A percentile compares a stretch with the other conserved stretches of the same genome.
phyloP scores from a whole-genome alignment of 2,797 vertebrate species.

The Trematomus bernacchii region DNA sequence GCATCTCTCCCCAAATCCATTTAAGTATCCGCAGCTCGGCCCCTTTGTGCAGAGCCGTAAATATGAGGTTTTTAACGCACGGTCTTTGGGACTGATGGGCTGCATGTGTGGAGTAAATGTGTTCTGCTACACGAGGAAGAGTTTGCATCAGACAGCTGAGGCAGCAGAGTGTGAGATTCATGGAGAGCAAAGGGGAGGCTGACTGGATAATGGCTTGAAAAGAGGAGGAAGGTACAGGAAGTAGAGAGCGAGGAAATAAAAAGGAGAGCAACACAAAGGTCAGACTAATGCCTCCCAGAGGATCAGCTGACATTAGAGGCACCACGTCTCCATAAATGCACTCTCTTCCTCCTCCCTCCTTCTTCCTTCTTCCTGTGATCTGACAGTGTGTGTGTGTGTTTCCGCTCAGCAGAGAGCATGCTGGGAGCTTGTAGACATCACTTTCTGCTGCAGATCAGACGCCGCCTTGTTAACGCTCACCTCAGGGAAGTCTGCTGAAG shows the following conservation, averaged over 20 bases:
- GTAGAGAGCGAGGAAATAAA: conserved; percentile 14
- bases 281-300: conserved; percentile 81
- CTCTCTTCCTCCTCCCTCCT: conserved; percentile 40
- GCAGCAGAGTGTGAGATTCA: conserved; percentile 63
- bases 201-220: conserved; percentile 70
- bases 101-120: background rate
- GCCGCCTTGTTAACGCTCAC: conserved; percentile 60
- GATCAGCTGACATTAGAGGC: conserved; percentile 81
- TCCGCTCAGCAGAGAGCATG: conserved; percentile 65
- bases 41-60: conserved; percentile 46
- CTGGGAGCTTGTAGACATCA: conserved; percentile 63
- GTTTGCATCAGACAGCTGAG: conserved; percentile 41
- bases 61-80: conserved; percentile 40
- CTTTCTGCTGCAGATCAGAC: conserved; percentile 63
- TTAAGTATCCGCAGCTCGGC: conserved; percentile 62
- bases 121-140: conserved; percentile 8
- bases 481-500: conserved; percentile 56
- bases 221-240: conserved; percentile 31
- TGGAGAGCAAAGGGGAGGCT: conserved; percentile 59
- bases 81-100: conserved; percentile 41
- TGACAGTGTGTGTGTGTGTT: conserved; percentile 45
- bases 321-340: conserved; percentile 79
- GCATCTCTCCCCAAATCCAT: conserved; percentile 76
- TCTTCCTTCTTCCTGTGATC: conserved; percentile 64
- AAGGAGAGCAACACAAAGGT: conserved; percentile 78